Conservation (phyloP, 2,113 vertebrate genomes). For the Pardalotus punctatus region DNA sequence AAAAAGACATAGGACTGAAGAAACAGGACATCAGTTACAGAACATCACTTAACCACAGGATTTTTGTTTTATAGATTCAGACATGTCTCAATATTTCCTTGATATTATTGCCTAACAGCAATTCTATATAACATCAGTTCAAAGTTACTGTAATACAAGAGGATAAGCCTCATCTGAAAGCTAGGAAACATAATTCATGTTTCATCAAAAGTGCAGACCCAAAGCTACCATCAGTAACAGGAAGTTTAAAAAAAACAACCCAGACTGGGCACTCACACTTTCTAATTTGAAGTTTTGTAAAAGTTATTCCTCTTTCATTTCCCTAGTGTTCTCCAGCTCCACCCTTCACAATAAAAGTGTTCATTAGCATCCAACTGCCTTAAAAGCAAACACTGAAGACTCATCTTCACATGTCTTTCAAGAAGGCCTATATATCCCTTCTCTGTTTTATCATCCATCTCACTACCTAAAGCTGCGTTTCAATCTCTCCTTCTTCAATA, state of each 20-base stretch:
- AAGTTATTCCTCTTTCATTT: not conserved
- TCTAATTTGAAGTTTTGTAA: not conserved
- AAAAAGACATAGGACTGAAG: not conserved
- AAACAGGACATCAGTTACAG: not conserved
- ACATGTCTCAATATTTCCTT: not conserved
- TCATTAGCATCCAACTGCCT: not conserved
- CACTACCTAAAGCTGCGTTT: not conserved
- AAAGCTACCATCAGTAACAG: not conserved
- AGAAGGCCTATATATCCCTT: not conserved
- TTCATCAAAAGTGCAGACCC: not conserved
- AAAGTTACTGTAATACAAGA: not conserved
- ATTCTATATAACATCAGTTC: not conserved
- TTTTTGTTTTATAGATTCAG: not conserved
- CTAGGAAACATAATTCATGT: not conserved
- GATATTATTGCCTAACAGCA: not conserved
- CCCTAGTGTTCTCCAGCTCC: not conserved
- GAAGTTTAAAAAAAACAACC: not conserved
- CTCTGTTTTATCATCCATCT: not conserved
- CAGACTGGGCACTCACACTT: not conserved
- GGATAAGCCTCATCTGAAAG: not conserved
- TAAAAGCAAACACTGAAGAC: not conserved
- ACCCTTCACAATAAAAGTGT: not conserved
- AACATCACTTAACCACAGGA: not conserved
- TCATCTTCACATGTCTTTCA: fast-evolving
- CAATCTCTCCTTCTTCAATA: not conserved